Conservation (phyloP, 2,888 invertebrate genomes). For the Mesopsocus fuscifrons region DNA sequence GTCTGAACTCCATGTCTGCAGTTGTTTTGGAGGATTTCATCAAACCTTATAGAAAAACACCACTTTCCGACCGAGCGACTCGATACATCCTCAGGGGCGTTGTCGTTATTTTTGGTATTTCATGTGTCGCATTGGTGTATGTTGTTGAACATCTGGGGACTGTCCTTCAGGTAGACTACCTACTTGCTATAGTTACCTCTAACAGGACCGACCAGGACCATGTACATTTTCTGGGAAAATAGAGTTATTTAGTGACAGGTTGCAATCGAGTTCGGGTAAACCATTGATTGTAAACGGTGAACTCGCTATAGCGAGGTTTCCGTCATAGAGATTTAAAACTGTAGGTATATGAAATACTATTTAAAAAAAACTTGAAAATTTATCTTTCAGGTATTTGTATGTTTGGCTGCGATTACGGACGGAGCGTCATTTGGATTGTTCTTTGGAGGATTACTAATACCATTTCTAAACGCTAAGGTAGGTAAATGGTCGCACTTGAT, state of each 20-base stretch:
- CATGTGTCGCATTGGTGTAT: conserved; percentile 46
- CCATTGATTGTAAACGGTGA: too few species aligned
- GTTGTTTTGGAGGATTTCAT: conserved; percentile 53
- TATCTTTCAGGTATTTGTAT: conserved; percentile 40
- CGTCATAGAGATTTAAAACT: too few species aligned
- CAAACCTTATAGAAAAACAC: conserved; percentile 31
- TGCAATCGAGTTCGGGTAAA: too few species aligned
- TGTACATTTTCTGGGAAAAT: too few species aligned
- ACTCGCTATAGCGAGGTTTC: conserved; percentile 2
- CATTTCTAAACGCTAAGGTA: conserved; percentile 42
- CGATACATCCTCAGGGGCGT: conserved; percentile 51
- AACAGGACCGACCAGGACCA: too few species aligned
- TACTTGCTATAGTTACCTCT: too few species aligned
- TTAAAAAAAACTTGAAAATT: conserved; percentile 22
- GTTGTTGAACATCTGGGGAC: conserved; percentile 56
- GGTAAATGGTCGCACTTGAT: too few species aligned
- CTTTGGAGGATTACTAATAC: conserved; percentile 44
- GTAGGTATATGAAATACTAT: background rate
- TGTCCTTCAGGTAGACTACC: conserved; percentile 47
- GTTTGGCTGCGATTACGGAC: conserved; percentile 40
- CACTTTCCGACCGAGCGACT: conserved; percentile 34
- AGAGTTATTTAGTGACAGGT: too few species aligned
- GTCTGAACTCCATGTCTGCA: conserved; percentile 56
- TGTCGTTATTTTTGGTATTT: conserved; percentile 32
- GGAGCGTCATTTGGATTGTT: conserved; percentile 49